phyloP scores from a whole-genome alignment of 1,140 invertebrate genomes.

The Prorops nasuta region DNA sequence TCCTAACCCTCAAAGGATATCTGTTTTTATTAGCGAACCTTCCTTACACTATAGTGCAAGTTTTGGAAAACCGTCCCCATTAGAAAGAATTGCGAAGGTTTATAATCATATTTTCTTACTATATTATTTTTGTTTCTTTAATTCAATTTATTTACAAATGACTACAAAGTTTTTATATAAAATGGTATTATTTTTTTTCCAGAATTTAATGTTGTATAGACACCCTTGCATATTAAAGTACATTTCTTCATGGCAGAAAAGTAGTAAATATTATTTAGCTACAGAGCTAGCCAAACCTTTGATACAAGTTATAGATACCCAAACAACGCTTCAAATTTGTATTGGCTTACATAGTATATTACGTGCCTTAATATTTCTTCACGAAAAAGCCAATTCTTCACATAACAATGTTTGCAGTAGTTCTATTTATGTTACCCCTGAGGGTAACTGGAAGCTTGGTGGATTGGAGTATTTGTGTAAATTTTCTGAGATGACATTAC shows the following conservation, averaged over 20 bases:
- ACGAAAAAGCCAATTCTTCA: slow-evolving; percentile 71
- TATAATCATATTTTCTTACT: slow-evolving; percentile 7
- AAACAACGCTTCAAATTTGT: slow-evolving; percentile 74
- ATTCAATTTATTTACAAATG: not conserved
- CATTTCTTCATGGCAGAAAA: slow-evolving; percentile 74
- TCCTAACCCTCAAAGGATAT: slow-evolving; percentile 62
- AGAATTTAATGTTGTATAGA: slow-evolving; percentile 79
- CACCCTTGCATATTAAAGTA: slow-evolving; percentile 81
- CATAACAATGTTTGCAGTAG: slow-evolving; percentile 80
- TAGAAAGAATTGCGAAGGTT: slow-evolving; percentile 73
- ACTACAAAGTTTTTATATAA: not conserved
- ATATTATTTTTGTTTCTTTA: too few species aligned
- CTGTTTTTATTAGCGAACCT: slow-evolving; percentile 70
- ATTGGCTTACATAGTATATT: slow-evolving; percentile 75
- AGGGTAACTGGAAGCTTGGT: slow-evolving; percentile 81
- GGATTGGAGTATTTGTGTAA: slow-evolving; percentile 77
- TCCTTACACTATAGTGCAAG: slow-evolving; percentile 58
- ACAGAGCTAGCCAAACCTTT: slow-evolving; percentile 76
- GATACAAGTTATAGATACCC: slow-evolving; percentile 61
- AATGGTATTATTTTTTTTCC: slow-evolving; percentile 36
- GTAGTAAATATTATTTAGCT: slow-evolving; percentile 70
- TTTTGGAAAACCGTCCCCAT: slow-evolving; percentile 65
- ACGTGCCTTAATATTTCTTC: slow-evolving; percentile 75
- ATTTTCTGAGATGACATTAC: slow-evolving; percentile 65
- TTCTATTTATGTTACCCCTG: slow-evolving; percentile 76